These are phyloP conservation scores for Ennomos fuscantarius DNA, from an alignment of 2,888 invertebrate genomes.

Conservation along the genomic window DNA sequence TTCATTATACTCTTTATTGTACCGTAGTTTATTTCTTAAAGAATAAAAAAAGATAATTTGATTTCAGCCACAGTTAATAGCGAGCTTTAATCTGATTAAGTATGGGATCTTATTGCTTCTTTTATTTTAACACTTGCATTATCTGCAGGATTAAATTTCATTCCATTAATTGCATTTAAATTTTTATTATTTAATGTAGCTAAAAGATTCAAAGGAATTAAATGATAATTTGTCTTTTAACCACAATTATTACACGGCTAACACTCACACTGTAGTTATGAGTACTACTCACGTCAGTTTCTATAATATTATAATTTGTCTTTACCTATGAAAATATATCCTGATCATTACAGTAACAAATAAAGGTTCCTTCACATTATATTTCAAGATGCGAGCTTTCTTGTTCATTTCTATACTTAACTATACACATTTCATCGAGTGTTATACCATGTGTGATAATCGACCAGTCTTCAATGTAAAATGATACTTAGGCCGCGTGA, in stretches of 20 bases:
- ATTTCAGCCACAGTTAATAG: slow-evolving; percentile 45
- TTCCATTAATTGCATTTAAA: slow-evolving; percentile 16
- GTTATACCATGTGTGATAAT: slow-evolving; percentile 37
- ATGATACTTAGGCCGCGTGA: slow-evolving; percentile 39
- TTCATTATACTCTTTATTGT: slow-evolving; percentile 69
- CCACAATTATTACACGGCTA: no score
- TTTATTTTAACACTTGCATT: slow-evolving; percentile 37
- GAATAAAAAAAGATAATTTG: slow-evolving; percentile 53
- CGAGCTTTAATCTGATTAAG: slow-evolving; percentile 44
- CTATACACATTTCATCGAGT: slow-evolving; percentile 22
- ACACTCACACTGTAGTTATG: no score
- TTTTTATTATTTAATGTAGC: slow-evolving; percentile 3
- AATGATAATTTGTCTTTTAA: no score
- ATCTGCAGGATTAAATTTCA: slow-evolving; percentile 23
- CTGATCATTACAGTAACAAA: slow-evolving; percentile 4
- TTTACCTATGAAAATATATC: no score
- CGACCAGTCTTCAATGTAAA: slow-evolving; percentile 42
- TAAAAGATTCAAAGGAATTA: not conserved
- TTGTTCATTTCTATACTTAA: slow-evolving; percentile 15
- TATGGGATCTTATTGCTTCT: slow-evolving; percentile 31
- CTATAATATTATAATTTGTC: no score
- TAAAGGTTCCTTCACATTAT: slow-evolving; percentile 11
- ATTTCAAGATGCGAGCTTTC: slow-evolving; percentile 7
- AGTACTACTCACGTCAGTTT: no score
- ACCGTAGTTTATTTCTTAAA: slow-evolving; percentile 53